Conservation (phyloP, 2,797 vertebrate genomes). For the Botia kubotai region DNA sequence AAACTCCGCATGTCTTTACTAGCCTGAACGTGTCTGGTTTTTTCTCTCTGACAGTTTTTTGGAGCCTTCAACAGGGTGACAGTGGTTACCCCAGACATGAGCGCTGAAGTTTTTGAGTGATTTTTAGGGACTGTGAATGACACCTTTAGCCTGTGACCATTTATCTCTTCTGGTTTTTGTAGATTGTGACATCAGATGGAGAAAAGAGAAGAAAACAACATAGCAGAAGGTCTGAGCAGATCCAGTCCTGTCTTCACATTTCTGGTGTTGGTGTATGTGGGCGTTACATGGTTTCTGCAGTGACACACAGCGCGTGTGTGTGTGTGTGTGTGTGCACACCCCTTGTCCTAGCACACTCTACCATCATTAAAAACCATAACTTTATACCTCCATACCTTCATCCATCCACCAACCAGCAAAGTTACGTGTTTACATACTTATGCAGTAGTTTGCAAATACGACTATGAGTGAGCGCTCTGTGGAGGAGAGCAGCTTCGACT, state of each 20-base stretch:
- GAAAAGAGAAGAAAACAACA: constrained; percentile 68
- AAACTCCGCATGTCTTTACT: background rate
- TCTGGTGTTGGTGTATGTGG: constrained; percentile 18
- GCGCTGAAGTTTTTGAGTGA: background rate
- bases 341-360: constrained; percentile 17
- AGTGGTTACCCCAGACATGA: background rate
- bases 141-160: too few species aligned
- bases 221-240: constrained; percentile 59
- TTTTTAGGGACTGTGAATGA: background rate
- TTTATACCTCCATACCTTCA: background rate
- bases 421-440: background rate
- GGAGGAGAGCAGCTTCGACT: constrained; percentile 22
- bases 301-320: background rate
- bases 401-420: background rate
- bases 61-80: background rate
- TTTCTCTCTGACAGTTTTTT: background rate
- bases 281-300: constrained; percentile 35
- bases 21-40: constrained; percentile 29
- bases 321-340: too few species aligned
- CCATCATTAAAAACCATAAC: background rate
- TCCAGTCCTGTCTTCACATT: background rate
- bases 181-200: constrained; percentile 73
- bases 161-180: constrained; percentile 38
- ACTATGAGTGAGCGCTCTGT: constrained; percentile 19
- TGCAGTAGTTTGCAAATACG: background rate